Percentiles rank a stretch among this genome's conserved stretches.
Evolutionary conservation across 2,797 vertebrate species (phyloP).

Genomic region (Otolemur crassicaudatus): DNA sequence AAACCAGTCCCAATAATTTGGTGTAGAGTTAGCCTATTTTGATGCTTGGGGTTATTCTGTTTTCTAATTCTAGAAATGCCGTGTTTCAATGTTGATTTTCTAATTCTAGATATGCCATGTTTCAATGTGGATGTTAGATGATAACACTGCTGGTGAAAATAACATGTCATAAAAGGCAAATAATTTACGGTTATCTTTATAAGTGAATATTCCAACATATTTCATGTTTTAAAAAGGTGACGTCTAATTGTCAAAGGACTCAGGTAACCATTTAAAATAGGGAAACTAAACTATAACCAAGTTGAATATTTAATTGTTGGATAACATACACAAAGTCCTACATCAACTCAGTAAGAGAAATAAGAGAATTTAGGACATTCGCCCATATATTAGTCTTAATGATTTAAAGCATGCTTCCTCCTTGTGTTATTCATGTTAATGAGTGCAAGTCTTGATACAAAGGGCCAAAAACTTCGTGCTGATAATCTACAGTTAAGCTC

Average conservation of each 20-base stretch:
- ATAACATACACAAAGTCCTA: neutral
- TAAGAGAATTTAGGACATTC: neutral
- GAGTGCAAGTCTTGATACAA: slow-evolving; percentile 50
- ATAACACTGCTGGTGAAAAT: slow-evolving; percentile 28
- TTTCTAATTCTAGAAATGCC: slow-evolving; percentile 16
- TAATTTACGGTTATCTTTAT: slow-evolving; percentile 38
- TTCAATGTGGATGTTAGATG: neutral
- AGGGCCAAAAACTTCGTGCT: slow-evolving; percentile 73
- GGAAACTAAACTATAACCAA: neutral
- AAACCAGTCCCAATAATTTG: slow-evolving; percentile 7
- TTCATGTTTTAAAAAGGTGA: neutral
- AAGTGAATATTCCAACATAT: neutral
- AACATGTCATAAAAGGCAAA: neutral
- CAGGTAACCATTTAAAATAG: neutral
- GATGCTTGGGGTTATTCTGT: neutral
- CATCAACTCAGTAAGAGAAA: neutral
- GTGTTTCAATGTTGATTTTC: neutral
- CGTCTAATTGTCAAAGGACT: neutral
- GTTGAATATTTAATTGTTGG: neutral
- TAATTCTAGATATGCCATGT: slow-evolving; percentile 3
- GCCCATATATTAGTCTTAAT: neutral
- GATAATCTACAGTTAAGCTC: slow-evolving; percentile 82
- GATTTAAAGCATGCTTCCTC: neutral
- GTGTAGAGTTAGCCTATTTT: neutral
- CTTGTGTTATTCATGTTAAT: slow-evolving; percentile 51